Conservation (phyloP, 2,113 vertebrate species). For the Gymnobelideus leadbeateri region DNA sequence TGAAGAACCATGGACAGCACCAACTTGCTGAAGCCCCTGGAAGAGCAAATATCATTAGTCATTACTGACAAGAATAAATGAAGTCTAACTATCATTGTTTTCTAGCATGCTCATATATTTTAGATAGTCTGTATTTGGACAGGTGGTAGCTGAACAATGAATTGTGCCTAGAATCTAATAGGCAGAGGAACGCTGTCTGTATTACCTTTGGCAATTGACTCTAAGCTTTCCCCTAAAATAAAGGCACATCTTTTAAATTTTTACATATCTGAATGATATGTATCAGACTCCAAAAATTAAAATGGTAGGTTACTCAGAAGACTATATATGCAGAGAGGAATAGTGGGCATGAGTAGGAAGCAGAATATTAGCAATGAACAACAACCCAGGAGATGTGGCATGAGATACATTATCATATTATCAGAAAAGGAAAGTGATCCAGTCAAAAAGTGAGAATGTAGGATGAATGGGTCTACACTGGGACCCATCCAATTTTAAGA, state of each 20-base stretch:
- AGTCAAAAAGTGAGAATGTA: not conserved
- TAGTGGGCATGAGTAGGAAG: not conserved
- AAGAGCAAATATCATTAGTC: not conserved
- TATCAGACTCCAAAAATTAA: not conserved
- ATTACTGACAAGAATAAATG: not conserved
- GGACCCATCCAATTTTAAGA: not conserved
- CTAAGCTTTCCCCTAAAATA: not conserved
- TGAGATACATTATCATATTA: not conserved
- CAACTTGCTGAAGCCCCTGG: not conserved
- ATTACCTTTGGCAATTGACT: not conserved
- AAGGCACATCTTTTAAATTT: not conserved
- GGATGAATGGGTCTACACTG: not conserved
- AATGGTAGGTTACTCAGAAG: not conserved
- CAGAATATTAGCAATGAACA: not conserved
- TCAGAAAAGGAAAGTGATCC: not conserved
- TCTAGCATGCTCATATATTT: not conserved
- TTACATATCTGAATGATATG: not conserved
- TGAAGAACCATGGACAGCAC: not conserved
- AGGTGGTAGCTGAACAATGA: not conserved
- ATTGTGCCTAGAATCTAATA: not conserved
- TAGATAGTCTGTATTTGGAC: not conserved
- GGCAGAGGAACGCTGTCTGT: not conserved
- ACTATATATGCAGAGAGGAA: not conserved
- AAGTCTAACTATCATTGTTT: not conserved
- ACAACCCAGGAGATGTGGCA: not conserved